Conservation (phyloP, 2,113 vertebrate species). For the Abramis brama region DNA sequence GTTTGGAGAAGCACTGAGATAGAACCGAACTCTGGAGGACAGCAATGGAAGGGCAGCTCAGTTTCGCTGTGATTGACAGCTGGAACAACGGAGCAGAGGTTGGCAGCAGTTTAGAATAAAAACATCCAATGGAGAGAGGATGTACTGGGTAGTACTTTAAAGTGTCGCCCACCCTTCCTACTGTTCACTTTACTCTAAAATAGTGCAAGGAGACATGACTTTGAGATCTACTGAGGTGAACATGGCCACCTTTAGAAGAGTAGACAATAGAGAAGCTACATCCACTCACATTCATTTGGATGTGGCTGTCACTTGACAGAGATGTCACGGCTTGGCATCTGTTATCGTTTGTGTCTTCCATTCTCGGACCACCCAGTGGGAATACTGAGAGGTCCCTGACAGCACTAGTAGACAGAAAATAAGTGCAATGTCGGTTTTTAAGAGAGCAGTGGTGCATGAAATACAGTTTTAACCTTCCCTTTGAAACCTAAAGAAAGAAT, state of each 20-base stretch:
- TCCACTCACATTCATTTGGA: conserved; percentile 34
- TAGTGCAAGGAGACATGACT: background rate
- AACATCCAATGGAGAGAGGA: background rate
- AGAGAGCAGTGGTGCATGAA: conserved; percentile 3
- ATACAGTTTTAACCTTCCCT: conserved; percentile 12
- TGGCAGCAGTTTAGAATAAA: conserved; percentile 22
- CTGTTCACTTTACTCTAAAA: background rate
- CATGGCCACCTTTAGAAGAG: background rate
- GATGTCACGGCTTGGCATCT: conserved; percentile 31
- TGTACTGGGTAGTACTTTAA: background rate
- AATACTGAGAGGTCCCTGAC: conserved; percentile 42
- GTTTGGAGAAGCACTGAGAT: conserved; percentile 45
- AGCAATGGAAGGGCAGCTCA: background rate
- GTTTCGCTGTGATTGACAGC: conserved; percentile 37
- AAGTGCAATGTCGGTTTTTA: conserved; percentile 3
- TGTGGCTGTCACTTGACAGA: conserved; percentile 34
- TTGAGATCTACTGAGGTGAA: background rate
- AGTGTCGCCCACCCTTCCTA: background rate
- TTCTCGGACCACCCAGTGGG: conserved; percentile 29
- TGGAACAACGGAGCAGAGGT: conserved; percentile 37
- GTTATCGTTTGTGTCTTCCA: conserved; percentile 44
- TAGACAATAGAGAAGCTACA: conserved; percentile 2
- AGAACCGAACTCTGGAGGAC: conserved; percentile 39
- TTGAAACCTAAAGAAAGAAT: conserved; percentile 5
- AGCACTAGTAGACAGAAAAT: conserved; percentile 43